Evolutionary conservation across 1,140 invertebrate genomes (phyloP), one percentile per base, ranked within the genome.

Genomic region (Rhynchophorus ferrugineus): DNA sequence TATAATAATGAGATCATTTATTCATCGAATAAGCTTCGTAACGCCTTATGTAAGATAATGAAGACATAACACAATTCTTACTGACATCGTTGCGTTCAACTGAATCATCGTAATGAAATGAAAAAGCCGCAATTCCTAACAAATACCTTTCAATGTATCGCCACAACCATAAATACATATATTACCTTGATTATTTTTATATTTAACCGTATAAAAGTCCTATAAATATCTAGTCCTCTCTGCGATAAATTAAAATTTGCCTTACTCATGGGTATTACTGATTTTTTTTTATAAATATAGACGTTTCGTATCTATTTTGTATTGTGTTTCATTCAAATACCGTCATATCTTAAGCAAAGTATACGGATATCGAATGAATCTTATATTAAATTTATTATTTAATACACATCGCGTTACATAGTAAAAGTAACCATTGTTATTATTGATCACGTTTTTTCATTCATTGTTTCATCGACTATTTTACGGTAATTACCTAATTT

Each of bases 401-500:
- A 29, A 6, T 29, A 29, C 24, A 5, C 5, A 29, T 29, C 24
- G 5, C 24, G n/a, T n/a, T n/a, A 29, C 24, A 11, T 29, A 29
- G 24, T 29, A 29, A 29, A 29, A 29, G 24, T 29, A 29, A 29
- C 13, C 35, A 37, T 37, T 19, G 3, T 41, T 6, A n/a, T 14
- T 7, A 5, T 41, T 18, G 16, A 41, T 41, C 9, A 20, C 9
- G 16, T 18, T 18, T 41, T 41, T 41, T 41, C 38, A 41, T 41
- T 41, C 38, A 41, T 41, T 41, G 38, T 41, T 41, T 41, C 38
- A 41, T 41, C 38, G 38, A 17, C 9, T 18, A 41, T 41, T 41
- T 41, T 41, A 18, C 18, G 18, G 38, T 41, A 41, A 41, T 41
- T 41, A 41, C 38, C 38, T 41, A 41, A 41, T 41, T 41, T 41